phyloP scores from a whole-genome alignment of 1,140 invertebrate species.

The Triops cancriformis region DNA sequence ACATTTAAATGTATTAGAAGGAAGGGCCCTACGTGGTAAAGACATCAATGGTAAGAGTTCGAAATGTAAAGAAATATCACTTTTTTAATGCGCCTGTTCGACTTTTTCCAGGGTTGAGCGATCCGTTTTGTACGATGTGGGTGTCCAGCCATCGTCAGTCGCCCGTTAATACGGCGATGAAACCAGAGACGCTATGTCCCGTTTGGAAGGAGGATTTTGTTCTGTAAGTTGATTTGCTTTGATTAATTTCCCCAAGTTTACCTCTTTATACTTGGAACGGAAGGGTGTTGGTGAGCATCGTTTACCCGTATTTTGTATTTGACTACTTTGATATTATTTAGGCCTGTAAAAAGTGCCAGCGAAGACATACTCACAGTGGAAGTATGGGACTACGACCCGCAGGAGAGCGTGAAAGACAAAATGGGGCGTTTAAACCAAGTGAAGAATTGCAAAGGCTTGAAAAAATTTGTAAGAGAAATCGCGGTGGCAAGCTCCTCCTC shows the following conservation, averaged over 20 bases:
- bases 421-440: conserved; percentile 74
- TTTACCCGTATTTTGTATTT: not conserved
- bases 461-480: conserved; percentile 88
- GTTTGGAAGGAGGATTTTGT: conserved; percentile 95
- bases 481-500: conserved; percentile 79
- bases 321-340: not conserved
- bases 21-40: conserved; percentile 82
- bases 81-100: not conserved
- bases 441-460: conserved; percentile 69
- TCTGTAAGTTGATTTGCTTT: conserved; percentile 61
- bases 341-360: not conserved
- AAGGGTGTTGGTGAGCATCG: conserved; percentile 34
- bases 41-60: conserved; percentile 73
- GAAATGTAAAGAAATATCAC: conserved; percentile 20
- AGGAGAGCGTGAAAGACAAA: conserved; percentile 76
- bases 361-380: conserved; percentile 19
- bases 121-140: conserved; percentile 85
- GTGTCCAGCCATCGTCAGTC: conserved; percentile 62
- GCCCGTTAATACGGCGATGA: conserved; percentile 82
- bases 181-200: conserved; percentile 77
- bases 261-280: conserved; percentile 38
- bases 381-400: conserved; percentile 73
- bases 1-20: conserved; percentile 88
- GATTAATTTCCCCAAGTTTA: not conserved
- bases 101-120: conserved; percentile 58